Percentiles rank a stretch among this genome's conserved stretches.
Conservation (phyloP, 1,140 invertebrate genomes). For the Drosophila biarmipes region DNA sequence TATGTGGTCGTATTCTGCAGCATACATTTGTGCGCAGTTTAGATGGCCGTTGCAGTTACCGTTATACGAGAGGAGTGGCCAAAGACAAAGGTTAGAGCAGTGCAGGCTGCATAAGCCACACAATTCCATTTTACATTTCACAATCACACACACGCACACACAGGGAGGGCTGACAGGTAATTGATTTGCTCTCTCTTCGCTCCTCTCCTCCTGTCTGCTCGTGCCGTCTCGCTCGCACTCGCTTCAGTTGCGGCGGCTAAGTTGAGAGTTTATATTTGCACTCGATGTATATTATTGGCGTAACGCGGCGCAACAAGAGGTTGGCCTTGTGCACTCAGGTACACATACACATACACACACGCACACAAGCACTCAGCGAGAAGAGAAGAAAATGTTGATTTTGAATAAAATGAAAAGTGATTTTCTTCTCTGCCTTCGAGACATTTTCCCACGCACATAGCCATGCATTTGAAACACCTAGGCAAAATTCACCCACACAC, state of each 20-base stretch:
- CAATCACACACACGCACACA: constrained; percentile 21
- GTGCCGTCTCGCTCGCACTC: constrained; percentile 10
- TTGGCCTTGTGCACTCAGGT: constrained; percentile 66
- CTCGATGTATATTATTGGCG: constrained; percentile 43
- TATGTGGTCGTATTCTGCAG: constrained; percentile 18
- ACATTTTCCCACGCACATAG: constrained; percentile 40
- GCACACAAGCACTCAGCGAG: constrained; percentile 11
- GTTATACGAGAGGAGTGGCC: constrained; percentile 16
- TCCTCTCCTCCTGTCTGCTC: constrained; percentile 1
- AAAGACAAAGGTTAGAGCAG: constrained; percentile 9
- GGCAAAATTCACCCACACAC: constrained; percentile 12
- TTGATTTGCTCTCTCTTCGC: constrained; percentile 39
- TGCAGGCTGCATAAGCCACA: constrained; percentile 25
- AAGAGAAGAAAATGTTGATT: constrained; percentile 35
- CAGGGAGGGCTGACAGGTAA: constrained; percentile 40
- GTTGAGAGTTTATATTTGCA: constrained; percentile 54
- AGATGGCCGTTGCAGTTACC: constrained; percentile 18
- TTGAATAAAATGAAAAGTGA: constrained; percentile 46
- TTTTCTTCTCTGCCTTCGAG: constrained; percentile 33
- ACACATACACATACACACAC: constrained; percentile 42
- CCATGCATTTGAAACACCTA: constrained; percentile 13
- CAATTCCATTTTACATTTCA: constrained; percentile 42
- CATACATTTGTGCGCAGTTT: constrained; percentile 50
- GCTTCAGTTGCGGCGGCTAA: constrained; percentile 29
- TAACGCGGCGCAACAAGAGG: constrained; percentile 77